Base-by-base conservation (phyloP, 2,113 vertebrate genomes). In the Centropus unirufus region DNA sequence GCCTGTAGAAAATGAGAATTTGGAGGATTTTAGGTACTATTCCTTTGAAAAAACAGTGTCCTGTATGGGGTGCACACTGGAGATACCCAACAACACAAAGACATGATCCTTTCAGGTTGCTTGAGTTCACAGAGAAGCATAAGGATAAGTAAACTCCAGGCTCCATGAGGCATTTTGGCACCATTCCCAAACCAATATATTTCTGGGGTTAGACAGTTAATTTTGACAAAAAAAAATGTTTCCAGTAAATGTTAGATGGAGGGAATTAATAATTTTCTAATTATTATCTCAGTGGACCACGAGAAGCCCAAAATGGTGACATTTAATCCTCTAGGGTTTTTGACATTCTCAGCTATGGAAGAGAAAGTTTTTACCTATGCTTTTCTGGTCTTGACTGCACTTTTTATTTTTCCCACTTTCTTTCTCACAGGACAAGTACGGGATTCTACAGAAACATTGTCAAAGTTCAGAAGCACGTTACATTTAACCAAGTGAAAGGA, bases 401-500 rank as follows among this genome's bases (percentile, higher is more conserved):
- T 26, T 57, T 74, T 89, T 59, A n/a, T 81, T 95, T 82, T 88
- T 88, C 66, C 22, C 13, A 2, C 15, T 22, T 72, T n/a, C 29
- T 76, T 95, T 40, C 81, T 89, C 39, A n/a, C 97, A 99, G 99
- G 76, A 87, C 90, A 40, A 99, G 98, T 81, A 96, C 98, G 1
- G 98, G 98, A 67, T 99, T 99, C 98, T 99, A 99, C 97, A 98
- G 92, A 96, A 99, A 99, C 26, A 98, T 99, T 46, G 98, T 99
- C 59, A 99, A 98, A 97, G 97, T 99, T 91, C 99, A 99, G 97
- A 99, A 99, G 92, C 99, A 99, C 11, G 99, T 99, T 18, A 99
- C 99, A 5, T 99, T 99, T 96, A 99, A 99, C 92, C 99, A 99
- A 97, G 99, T 99, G 81, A 99, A 99, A 97, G 99, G 99, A 88